These are phyloP conservation scores for Magallana nippona DNA, from an alignment of 2,888 invertebrate genomes.

Conservation along the genomic window DNA sequence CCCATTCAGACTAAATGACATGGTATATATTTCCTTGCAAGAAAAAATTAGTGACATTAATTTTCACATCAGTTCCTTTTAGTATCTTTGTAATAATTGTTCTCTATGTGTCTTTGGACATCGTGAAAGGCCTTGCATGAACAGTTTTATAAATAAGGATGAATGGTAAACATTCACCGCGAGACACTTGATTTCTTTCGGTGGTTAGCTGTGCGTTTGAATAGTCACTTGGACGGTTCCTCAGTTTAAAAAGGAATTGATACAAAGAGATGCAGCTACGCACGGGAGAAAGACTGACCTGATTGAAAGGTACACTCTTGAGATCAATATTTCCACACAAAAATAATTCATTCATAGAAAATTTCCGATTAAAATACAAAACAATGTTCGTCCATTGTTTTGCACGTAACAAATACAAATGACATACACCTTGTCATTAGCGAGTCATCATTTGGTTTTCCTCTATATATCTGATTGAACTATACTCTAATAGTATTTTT, in stretches of 20 bases:
- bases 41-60: no score
- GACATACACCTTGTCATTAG: no score
- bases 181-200: conserved; percentile 10
- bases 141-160: neutral
- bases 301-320: neutral
- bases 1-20: no score
- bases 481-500: no score
- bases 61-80: no score
- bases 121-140: no score
- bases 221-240: neutral
- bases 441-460: no score
- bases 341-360: neutral
- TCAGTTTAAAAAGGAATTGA: neutral
- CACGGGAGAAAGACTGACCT: conserved; percentile 2
- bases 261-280: neutral
- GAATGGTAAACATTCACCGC: conserved; percentile 30
- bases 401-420: neutral
- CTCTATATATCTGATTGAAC: no score
- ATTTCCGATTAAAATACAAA: neutral
- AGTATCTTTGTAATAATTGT: no score
- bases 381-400: neutral
- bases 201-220: conserved; percentile 7
- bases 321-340: neutral
- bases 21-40: no score
- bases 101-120: no score